Base-by-base conservation (phyloP, 2,888 invertebrate genomes). In the Meghimatium bilineatum region DNA sequence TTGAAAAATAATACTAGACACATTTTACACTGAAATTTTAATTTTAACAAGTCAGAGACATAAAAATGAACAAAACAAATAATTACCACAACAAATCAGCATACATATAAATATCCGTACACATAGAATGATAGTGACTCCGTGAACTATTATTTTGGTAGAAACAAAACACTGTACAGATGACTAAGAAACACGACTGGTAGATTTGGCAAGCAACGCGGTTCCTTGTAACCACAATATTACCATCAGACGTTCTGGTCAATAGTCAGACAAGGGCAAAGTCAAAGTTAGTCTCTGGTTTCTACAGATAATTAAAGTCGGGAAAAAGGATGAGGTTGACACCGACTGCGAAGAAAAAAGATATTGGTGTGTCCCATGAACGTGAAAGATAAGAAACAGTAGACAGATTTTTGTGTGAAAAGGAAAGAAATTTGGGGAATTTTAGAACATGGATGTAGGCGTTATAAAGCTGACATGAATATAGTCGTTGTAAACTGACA, bases 271-370 rank as follows among this genome's bases (percentile, higher is more conserved):
- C 38, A 44, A 23, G 38, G 26, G 38, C 17, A 38, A 36, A 38
- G 38, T 12, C 38, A 12, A 10, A 5, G 38, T 5, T 5, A 38
- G 71, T 38, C 38, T 71, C 71, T 29, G 14, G 38, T 71, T 71
- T 71, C 71, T 26, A 26, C 38, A 38, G 71, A 71, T 71, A 71
- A 71, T 71, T 71, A 71, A 71, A 71, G 38, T 71, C 71, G 8
- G 71, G 67, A 36, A 32, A 36, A 69, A 36, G 36, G 36, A 12
- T 1, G 67, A 34, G 20, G 36, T 20, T 36, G 17, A 20, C 3
- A 10, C 10, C 17, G 67, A 34, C 1, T 6, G 67, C 6, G 17
- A 36, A 20, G 36, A 36, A 26, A 69, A 32, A 36, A 23, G 23
- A 36, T 34, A 36, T 36, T 36, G 67, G 67, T 1, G 67, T 56